These are phyloP conservation scores for Orussus abietinus DNA, from an alignment of 1,140 invertebrate genomes.

Conservation along the genomic window DNA sequence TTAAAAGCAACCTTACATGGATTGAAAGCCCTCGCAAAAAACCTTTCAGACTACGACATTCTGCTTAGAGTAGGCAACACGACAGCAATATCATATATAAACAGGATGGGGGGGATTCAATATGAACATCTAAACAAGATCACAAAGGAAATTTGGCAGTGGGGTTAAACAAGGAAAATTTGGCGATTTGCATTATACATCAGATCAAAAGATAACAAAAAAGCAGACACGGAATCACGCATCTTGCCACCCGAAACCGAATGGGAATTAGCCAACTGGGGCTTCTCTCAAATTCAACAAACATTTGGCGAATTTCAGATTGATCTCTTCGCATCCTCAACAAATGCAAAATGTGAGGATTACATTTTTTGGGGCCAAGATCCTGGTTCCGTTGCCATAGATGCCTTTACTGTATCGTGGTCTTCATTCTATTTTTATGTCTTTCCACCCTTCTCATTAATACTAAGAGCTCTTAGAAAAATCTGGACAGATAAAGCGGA, in stretches of 20 bases:
- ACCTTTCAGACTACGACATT: constrained; percentile 26
- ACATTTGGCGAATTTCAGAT: constrained; percentile 24
- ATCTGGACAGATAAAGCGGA: constrained; percentile 9
- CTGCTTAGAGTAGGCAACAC: constrained; percentile 40
- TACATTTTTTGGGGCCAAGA: constrained; percentile 24
- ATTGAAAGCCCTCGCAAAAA: constrained; percentile 31
- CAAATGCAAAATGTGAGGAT: constrained; percentile 24
- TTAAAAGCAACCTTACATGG: constrained; percentile 27
- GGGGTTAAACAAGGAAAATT: constrained; percentile 32
- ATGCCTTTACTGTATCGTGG: constrained; percentile 24
- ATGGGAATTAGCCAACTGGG: constrained; percentile 18
- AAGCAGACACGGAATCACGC: constrained; percentile 25
- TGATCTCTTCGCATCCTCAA: constrained; percentile 26
- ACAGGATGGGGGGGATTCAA: constrained; percentile 33
- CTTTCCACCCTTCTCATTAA: constrained; percentile 16
- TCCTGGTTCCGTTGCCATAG: constrained; percentile 15
- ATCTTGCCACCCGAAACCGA: constrained; percentile 22
- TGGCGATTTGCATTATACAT: constrained; percentile 39
- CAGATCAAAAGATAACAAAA: constrained; percentile 31
- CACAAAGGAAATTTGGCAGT: constrained; percentile 35
- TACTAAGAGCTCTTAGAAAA: constrained; percentile 13
- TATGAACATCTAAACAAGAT: constrained; percentile 27
- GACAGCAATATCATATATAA: constrained; percentile 38
- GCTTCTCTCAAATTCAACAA: constrained; percentile 16
- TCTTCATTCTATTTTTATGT: constrained; percentile 11